These are phyloP conservation scores for Lypha dubia DNA, from an alignment of 2,888 invertebrate species.

Conservation along the genomic window DNA sequence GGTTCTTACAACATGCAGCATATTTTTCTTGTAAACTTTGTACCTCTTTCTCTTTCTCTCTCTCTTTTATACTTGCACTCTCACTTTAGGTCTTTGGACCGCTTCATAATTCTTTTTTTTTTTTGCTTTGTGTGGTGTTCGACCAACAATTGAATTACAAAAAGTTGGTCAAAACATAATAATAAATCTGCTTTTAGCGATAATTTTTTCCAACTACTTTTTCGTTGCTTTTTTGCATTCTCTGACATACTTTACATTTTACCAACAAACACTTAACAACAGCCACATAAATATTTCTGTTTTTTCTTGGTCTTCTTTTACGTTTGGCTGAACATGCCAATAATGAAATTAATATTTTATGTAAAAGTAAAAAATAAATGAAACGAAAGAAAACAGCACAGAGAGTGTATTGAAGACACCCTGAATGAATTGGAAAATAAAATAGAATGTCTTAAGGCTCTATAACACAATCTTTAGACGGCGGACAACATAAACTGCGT, in stretches of 20 bases:
- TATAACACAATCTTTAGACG: slow-evolving; percentile 5
- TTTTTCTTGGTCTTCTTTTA: slow-evolving; percentile 48
- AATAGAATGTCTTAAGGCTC: slow-evolving; percentile 41
- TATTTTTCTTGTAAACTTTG: slow-evolving; percentile 9
- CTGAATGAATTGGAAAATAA: slow-evolving; percentile 16
- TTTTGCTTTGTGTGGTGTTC: slow-evolving; percentile 37
- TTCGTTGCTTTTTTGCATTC: slow-evolving; percentile 59
- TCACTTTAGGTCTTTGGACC: slow-evolving; percentile 22
- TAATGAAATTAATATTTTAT: slow-evolving; percentile 66
- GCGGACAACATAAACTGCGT: slow-evolving; percentile 8
- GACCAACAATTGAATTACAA: slow-evolving; percentile 45
- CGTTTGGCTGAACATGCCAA: slow-evolving; percentile 66
- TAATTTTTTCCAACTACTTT: slow-evolving; percentile 38
- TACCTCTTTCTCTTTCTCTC: not conserved
- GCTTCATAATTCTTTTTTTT: slow-evolving; percentile 6
- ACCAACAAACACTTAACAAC: slow-evolving; percentile 25
- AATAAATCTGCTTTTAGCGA: slow-evolving; percentile 61
- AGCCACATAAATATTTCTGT: slow-evolving; percentile 23
- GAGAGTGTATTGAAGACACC: slow-evolving; percentile 37
- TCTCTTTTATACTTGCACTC: slow-evolving; percentile 5
- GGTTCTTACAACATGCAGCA: slow-evolving; percentile 47
- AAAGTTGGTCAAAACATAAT: slow-evolving; percentile 63
- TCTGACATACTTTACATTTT: slow-evolving; percentile 69
- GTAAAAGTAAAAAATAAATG: slow-evolving; percentile 32
- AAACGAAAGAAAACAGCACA: not conserved